phyloP scores from a whole-genome alignment of 92 coral and sea anemone species.

The Umimayanthus chanpuru region DNA sequence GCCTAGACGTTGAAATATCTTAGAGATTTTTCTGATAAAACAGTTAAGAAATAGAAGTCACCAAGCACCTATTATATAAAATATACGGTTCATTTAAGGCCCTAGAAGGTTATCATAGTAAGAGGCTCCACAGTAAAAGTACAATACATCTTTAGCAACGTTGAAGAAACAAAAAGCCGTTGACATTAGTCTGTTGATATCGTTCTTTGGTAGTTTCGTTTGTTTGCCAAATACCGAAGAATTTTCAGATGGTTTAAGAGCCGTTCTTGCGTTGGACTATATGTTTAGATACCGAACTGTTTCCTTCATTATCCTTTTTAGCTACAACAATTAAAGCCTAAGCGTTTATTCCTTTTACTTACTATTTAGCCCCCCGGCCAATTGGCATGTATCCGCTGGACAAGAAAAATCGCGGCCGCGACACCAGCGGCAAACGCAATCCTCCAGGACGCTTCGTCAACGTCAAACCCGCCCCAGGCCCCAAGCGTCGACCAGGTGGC shows the following conservation, averaged over 20 bases:
- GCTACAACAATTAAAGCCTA: neutral
- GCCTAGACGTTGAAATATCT: too few species aligned
- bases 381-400: constrained; percentile 27
- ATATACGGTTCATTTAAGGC: constrained; percentile 1
- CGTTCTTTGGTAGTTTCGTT: too few species aligned
- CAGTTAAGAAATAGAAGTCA: neutral
- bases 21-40: neutral
- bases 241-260: too few species aligned
- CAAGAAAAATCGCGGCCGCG: constrained; percentile 4
- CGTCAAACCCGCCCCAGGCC: constrained; percentile 15
- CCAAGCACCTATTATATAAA: neutral
- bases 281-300: too few species aligned
- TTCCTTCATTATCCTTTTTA: too few species aligned
- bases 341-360: neutral
- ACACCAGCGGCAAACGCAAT: constrained; percentile 13
- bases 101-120: neutral
- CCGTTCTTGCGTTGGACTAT: too few species aligned
- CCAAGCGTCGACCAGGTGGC: constrained; percentile 28
- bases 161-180: too few species aligned
- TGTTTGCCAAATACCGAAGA: too few species aligned
- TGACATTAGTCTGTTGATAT: too few species aligned
- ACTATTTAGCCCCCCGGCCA: neutral
- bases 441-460: constrained; percentile 12
- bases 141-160: neutral
- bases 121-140: neutral